Base-by-base conservation (phyloP, 2,113 vertebrate genomes). In the Pitta sordida region DNA sequence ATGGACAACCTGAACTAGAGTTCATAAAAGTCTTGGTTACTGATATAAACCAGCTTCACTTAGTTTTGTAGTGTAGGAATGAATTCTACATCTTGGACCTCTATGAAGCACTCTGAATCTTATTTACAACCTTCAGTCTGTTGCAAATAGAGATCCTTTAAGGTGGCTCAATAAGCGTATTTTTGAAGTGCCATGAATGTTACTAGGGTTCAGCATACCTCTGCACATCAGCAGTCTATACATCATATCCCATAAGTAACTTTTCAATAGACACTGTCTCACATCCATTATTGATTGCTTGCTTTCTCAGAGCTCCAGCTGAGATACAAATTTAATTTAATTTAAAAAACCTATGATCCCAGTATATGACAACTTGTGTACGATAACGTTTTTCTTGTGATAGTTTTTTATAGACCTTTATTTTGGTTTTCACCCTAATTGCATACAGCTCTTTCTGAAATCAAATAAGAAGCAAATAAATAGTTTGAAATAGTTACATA, bases 231-330 rank as follows among this genome's bases (percentile, higher is more conserved):
- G 62, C 58, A 88, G 48, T 55, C 39, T 58, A 77, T 43, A 93
- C 86, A 0, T 98, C 97, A 97, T 91, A 96, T 60, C 96, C 97
- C 65, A 2, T 9, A 37, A 55, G 56, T 49, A 90, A 68, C 37
- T 67, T 60, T 34, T 65, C 92, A 89, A 23, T 0, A 64, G 44
- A 82, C 76, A 74, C 69, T 32, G 69, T 58, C 55, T 95, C 91
- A 92, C 59, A 52, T 82, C 90, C 52, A 52, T 37, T 84, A 79
- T 26, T 11, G 43, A 75, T 64, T 30, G 16, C 21, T 52, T 49
- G 30, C 44, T 70, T 83, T 81, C 58, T 27, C 46, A 43, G n/a
- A 83, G 37, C 41, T 60, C 53, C 55, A 52, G 24, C 65, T 74
- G 52, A 85, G 55, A 53, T 13, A 69, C 1, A 21, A 49, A 77